Evolutionary conservation across 2,888 invertebrate genomes (phyloP).

Genomic region (Conops quadrifasciatus): DNA sequence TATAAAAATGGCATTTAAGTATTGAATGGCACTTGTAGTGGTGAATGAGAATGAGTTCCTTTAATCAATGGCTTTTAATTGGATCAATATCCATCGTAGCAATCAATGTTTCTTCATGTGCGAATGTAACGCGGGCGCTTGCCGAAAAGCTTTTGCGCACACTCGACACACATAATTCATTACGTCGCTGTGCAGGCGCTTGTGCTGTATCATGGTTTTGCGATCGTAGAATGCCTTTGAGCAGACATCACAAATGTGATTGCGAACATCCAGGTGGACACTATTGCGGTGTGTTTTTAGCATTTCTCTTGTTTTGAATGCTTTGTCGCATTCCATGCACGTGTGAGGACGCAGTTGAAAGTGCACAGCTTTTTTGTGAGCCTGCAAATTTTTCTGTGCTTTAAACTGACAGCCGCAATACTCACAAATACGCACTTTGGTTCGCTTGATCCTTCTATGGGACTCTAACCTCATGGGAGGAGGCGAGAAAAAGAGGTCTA

Average conservation of each 20-base stretch:
- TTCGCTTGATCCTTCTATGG: not conserved
- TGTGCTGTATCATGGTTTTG: constrained; percentile 20
- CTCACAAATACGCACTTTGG: constrained; percentile 22
- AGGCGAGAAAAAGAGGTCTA: not conserved
- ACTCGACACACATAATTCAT: constrained; percentile 26
- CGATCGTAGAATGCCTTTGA: constrained; percentile 23
- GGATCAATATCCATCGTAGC: too few species aligned
- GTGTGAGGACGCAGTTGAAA: constrained; percentile 16
- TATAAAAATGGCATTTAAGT: too few species aligned
- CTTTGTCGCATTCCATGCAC: constrained; percentile 7
- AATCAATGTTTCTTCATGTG: constrained; percentile 19
- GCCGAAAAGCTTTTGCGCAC: constrained; percentile 22
- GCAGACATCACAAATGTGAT: constrained; percentile 20
- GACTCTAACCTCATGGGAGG: too few species aligned
- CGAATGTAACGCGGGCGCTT: constrained; percentile 17
- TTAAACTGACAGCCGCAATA: constrained; percentile 17
- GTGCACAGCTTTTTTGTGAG: constrained; percentile 17
- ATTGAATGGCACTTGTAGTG: too few species aligned
- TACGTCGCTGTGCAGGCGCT: constrained; percentile 12
- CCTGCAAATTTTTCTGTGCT: not conserved
- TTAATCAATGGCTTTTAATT: too few species aligned
- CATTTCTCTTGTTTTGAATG: not conserved
- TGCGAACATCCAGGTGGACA: constrained; percentile 6
- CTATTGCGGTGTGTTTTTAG: constrained; percentile 20
- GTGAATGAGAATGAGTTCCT: too few species aligned